Evolutionary conservation across 2,888 invertebrate genomes (phyloP).

Genomic region (Falcaria lacertinaria): DNA sequence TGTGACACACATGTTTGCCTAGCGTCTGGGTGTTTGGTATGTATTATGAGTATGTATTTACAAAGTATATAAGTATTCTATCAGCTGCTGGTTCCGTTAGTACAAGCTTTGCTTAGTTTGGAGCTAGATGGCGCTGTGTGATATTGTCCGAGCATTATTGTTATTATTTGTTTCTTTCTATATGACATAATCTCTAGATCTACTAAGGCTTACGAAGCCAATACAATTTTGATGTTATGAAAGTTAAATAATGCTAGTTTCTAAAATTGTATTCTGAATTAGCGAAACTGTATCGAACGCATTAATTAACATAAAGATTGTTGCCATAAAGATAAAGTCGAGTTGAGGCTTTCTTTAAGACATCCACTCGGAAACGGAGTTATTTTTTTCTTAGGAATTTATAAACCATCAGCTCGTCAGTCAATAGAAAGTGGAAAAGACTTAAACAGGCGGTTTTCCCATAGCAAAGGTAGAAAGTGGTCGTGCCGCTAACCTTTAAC

Average conservation of each 20-base stretch:
- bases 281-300: background rate
- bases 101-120: too few relatives aligned
- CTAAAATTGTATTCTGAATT: background rate
- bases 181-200: too few relatives aligned
- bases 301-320: background rate
- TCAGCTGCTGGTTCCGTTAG: too few relatives aligned
- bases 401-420: constrained; percentile 4
- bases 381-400: constrained; percentile 1
- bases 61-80: too few relatives aligned
- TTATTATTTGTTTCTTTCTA: too few relatives aligned
- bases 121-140: too few relatives aligned
- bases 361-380: background rate
- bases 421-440: constrained; percentile 24
- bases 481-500: constrained; percentile 29
- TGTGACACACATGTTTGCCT: too few relatives aligned
- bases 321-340: background rate
- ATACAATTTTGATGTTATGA: background rate
- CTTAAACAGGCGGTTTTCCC: constrained; percentile 55
- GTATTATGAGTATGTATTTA: too few relatives aligned
- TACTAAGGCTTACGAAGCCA: too few relatives aligned
- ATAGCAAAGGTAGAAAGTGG: constrained; percentile 66
- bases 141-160: too few relatives aligned
- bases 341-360: background rate
- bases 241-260: background rate
- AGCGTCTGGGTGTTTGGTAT: too few relatives aligned